phyloP scores from a whole-genome alignment of 2,888 invertebrate species.

The Pandemis corylana region DNA sequence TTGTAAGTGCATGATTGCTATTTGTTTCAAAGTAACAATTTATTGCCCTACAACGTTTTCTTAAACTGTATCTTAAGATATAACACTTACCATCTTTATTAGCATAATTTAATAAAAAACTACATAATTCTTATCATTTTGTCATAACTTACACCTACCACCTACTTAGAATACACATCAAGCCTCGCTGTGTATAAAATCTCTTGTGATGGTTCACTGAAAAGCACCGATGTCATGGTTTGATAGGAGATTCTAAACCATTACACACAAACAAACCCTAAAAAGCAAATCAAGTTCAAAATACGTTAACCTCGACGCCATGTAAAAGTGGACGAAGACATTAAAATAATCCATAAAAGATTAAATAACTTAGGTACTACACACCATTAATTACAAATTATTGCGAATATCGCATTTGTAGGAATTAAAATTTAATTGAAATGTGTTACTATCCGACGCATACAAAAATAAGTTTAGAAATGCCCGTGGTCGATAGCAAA shows the following conservation, averaged over 20 bases:
- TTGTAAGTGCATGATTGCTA: conserved; percentile 55
- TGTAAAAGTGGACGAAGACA: conserved; percentile 36
- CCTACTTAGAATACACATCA: conserved; percentile 45
- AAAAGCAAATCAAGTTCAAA: conserved; percentile 8
- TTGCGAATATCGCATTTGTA: not conserved
- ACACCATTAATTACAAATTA: not conserved
- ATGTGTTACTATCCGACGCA: conserved; percentile 2
- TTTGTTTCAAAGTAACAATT: conserved; percentile 40
- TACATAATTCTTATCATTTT: conserved; percentile 24
- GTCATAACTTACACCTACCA: conserved; percentile 16
- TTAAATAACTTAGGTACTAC: not conserved
- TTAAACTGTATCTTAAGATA: conserved; percentile 57
- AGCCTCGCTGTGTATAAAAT: conserved; percentile 58
- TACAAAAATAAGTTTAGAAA: conserved; percentile 16
- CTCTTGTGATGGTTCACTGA: conserved; percentile 51
- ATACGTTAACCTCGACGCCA: conserved; percentile 22
- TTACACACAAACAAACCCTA: conserved; percentile 8
- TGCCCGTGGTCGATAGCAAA: not conserved
- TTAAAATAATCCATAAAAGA: conserved; percentile 10
- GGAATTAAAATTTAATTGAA: conserved; percentile 9
- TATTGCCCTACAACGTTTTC: conserved; percentile 43
- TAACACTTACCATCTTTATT: conserved; percentile 67
- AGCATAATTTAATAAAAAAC: conserved; percentile 41
- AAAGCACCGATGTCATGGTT: conserved; percentile 53
- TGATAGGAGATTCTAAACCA: conserved; percentile 41